Percentiles rank a stretch among this genome's conserved stretches.
phyloP scores from a whole-genome alignment of 2,888 invertebrate genomes.

The Zaprionus obscuricornis region DNA sequence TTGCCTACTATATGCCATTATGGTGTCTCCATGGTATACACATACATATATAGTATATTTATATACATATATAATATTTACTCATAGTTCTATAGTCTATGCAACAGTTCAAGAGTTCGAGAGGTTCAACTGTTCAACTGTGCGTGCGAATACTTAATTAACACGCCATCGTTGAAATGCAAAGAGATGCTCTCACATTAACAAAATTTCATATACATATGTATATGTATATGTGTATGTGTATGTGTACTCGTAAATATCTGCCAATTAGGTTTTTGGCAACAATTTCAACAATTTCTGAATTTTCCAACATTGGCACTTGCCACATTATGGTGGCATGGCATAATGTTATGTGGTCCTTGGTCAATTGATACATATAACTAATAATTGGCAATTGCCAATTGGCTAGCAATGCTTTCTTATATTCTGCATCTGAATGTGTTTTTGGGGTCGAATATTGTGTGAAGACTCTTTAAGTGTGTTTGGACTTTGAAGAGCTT shows the following conservation, averaged over 20 bases:
- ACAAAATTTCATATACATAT: slow-evolving; percentile 18
- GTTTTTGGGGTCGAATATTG: background rate
- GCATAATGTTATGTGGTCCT: too few species aligned
- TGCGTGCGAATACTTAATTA: slow-evolving; percentile 70
- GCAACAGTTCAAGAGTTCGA: slow-evolving; percentile 25
- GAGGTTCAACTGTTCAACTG: slow-evolving; percentile 40
- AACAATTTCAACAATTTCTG: background rate
- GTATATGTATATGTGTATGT: too few species aligned
- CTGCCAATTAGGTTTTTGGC: slow-evolving; percentile 43
- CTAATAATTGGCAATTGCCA: slow-evolving; percentile 29
- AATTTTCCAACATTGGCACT: background rate
- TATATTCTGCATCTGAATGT: slow-evolving; percentile 7
- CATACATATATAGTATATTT: too few species aligned
- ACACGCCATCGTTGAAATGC: slow-evolving; percentile 57
- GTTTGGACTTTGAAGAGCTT: slow-evolving; percentile 23
- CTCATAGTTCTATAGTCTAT: background rate
- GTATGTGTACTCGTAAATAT: too few species aligned
- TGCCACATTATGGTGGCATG: too few species aligned
- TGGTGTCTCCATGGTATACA: too few species aligned
- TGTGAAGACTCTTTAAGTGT: slow-evolving; percentile 7
- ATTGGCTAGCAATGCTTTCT: background rate
- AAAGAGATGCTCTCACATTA: slow-evolving; percentile 11
- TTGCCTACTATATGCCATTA: slow-evolving; percentile 27
- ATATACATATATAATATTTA: too few species aligned
- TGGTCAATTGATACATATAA: slow-evolving; percentile 39